A percentile compares a stretch with the other conserved stretches of the same genome.
Conservation (phyloP, 2,113 vertebrate species). For the Anguilla japonica region DNA sequence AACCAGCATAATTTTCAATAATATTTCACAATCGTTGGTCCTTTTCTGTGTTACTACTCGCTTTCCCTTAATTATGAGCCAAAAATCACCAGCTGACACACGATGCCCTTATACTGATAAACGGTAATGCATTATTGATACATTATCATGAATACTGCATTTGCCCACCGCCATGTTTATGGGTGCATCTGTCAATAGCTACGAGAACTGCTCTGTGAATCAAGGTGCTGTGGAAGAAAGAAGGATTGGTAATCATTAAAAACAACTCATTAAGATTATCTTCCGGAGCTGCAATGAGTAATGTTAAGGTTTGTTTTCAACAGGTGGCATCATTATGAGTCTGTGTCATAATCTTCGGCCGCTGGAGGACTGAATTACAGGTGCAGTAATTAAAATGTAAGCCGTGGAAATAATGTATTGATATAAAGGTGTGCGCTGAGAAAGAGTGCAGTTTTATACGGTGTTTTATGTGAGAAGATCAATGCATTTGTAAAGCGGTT, state of each 20-base stretch:
- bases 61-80: background rate
- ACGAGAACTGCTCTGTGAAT: background rate
- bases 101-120: background rate
- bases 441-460: background rate
- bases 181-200: background rate
- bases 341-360: background rate
- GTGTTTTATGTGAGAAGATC: background rate
- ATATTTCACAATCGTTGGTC: no score
- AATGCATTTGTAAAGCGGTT: background rate
- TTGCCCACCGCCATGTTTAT: background rate
- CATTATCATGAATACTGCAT: background rate
- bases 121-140: background rate
- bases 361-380: background rate
- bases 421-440: background rate
- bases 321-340: background rate
- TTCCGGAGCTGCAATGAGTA: background rate
- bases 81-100: background rate
- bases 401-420: background rate
- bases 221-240: background rate
- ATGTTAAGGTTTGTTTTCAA: background rate
- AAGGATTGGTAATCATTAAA: background rate
- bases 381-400: background rate
- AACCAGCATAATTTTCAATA: background rate
- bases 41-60: background rate
- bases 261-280: background rate